These are phyloP conservation scores for Ferrisia virgata DNA, from an alignment of 2,888 invertebrate genomes.

Conservation along the genomic window DNA sequence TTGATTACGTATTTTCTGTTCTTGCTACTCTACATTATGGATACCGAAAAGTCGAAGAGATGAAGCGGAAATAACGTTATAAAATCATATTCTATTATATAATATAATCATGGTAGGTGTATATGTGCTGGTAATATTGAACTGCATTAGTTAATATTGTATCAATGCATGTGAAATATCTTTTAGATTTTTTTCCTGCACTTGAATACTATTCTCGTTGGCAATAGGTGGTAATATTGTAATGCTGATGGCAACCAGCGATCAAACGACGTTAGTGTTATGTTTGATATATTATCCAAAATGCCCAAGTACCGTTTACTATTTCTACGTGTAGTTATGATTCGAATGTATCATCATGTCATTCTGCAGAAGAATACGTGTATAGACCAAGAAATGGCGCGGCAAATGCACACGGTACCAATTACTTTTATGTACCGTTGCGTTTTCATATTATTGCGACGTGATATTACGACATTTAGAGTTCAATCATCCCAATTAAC, in stretches of 20 bases:
- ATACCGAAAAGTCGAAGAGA: neutral
- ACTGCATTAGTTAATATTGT: neutral
- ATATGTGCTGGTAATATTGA: neutral
- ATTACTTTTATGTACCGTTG: neutral
- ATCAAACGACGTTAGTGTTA: too few species aligned
- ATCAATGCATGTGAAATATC: neutral
- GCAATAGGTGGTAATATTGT: too few species aligned
- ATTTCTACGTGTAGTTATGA: neutral
- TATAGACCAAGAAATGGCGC: neutral
- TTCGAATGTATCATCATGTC: neutral
- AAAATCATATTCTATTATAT: neutral
- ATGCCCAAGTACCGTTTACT: neutral
- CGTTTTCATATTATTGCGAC: neutral
- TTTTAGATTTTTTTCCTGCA: neutral
- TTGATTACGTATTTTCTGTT: neutral
- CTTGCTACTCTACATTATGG: neutral
- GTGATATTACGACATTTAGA: neutral
- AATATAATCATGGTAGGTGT: neutral
- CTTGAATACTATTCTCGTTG: too few species aligned
- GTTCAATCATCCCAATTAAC: neutral
- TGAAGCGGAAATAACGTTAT: neutral
- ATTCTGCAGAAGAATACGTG: too few species aligned
- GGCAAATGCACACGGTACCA: neutral
- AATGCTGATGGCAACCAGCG: too few species aligned
- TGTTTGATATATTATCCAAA: too few species aligned